Evolutionary conservation across 1,140 invertebrate genomes (phyloP).

Genomic region (Drosophila parvula): DNA sequence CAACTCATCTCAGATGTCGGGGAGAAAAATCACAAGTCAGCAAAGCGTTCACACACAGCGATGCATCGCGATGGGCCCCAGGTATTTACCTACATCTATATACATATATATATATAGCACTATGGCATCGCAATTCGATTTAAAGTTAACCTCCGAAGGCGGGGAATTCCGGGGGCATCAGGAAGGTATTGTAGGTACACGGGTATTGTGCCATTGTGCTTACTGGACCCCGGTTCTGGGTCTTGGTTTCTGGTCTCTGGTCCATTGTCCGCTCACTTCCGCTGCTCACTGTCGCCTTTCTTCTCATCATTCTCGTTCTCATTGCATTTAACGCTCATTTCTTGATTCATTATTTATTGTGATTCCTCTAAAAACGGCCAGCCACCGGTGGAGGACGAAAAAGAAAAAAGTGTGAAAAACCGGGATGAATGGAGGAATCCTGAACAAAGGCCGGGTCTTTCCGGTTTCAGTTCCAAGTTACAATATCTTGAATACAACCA

Average conservation of each 20-base stretch:
- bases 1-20: constrained; percentile 19
- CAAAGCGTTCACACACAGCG: constrained; percentile 43
- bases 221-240: constrained; percentile 20
- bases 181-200: constrained; percentile 15
- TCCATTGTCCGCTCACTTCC: constrained; percentile 74
- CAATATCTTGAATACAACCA: not conserved
- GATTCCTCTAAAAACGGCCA: constrained; percentile 73
- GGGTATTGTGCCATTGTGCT: constrained; percentile 46
- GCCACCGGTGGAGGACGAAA: constrained; percentile 26
- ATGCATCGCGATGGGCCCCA: constrained; percentile 14
- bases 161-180: constrained; percentile 24
- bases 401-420: constrained; percentile 73
- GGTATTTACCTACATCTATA: constrained; percentile 60
- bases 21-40: constrained; percentile 70
- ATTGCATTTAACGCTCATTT: constrained; percentile 83
- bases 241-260: constrained; percentile 48
- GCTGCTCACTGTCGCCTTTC: constrained; percentile 72
- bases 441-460: constrained; percentile 67
- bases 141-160: constrained; percentile 68
- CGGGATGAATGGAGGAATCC: constrained; percentile 51
- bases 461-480: constrained; percentile 44
- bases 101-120: constrained; percentile 42
- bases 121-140: constrained; percentile 67
- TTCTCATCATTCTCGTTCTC: constrained; percentile 55
- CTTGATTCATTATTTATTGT: constrained; percentile 83